phyloP scores from a whole-genome alignment of 2,888 invertebrate genomes.

The Crioceris asparagi region DNA sequence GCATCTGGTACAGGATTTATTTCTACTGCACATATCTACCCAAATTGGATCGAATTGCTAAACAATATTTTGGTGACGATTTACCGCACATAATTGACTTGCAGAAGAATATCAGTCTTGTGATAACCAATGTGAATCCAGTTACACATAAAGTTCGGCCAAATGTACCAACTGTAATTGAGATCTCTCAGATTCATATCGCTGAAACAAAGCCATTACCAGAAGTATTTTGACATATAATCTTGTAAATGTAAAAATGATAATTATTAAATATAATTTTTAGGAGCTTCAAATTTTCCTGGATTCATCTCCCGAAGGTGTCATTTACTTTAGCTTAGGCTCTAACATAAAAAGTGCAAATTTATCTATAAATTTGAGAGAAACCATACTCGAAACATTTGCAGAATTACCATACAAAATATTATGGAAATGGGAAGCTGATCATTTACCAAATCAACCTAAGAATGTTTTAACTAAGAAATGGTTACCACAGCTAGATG shows the following conservation, averaged over 20 bases:
- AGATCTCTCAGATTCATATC: constrained; percentile 16
- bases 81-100: constrained; percentile 19
- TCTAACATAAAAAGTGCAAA: neutral
- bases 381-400: neutral
- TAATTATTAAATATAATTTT: neutral
- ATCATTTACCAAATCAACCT: neutral
- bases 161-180: constrained; percentile 16
- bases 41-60: constrained; percentile 10
- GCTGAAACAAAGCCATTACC: constrained; percentile 13
- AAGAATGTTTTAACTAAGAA: neutral
- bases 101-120: constrained; percentile 16
- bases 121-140: constrained; percentile 17
- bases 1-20: constrained; percentile 12
- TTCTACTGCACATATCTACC: constrained; percentile 15
- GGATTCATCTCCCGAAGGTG: neutral
- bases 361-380: neutral
- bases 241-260: too few relatives aligned
- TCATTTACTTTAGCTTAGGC: neutral
- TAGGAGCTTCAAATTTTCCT: neutral
- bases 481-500: neutral
- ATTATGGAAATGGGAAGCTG: neutral
- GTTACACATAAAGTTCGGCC: constrained; percentile 15
- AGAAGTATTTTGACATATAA: too few relatives aligned
- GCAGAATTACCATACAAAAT: neutral
- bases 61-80: constrained; percentile 23